Evolutionary conservation across 2,113 vertebrate genomes (phyloP).

Genomic region (Rattus rattus): DNA sequence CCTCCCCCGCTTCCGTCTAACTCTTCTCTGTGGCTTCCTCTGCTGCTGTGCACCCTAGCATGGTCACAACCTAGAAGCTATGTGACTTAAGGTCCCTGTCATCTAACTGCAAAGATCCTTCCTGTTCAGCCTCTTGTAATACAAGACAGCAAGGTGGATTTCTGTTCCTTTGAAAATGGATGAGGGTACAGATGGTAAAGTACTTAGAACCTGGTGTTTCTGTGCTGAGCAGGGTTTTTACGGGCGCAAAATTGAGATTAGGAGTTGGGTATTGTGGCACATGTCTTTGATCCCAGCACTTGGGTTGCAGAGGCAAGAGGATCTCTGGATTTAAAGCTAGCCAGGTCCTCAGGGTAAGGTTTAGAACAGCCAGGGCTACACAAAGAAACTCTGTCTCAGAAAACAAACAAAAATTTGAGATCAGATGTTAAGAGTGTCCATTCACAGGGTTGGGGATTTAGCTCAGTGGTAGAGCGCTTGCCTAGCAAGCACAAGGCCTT

Average conservation of each 20-base stretch:
- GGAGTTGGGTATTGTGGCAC: not conserved
- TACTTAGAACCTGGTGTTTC: slow-evolving; percentile 19
- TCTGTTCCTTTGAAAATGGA: slow-evolving; percentile 13
- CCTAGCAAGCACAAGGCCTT: too few relatives aligned
- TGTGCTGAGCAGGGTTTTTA: not conserved
- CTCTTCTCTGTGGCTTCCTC: not conserved
- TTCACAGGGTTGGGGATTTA: not conserved
- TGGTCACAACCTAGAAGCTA: slow-evolving; percentile 13
- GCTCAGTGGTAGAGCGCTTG: too few relatives aligned
- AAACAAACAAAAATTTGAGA: not conserved
- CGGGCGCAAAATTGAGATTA: not conserved
- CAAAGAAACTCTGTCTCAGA: not conserved
- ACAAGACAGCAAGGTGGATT: not conserved
- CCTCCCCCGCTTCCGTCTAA: not conserved
- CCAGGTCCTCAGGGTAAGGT: not conserved
- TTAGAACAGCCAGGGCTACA: not conserved
- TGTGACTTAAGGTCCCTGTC: not conserved
- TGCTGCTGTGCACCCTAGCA: not conserved
- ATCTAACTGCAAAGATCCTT: not conserved
- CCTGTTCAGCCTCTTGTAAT: not conserved
- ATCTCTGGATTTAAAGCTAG: not conserved
- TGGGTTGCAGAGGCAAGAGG: not conserved
- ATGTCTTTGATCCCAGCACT: not conserved
- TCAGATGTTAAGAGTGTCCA: slow-evolving; percentile 14
- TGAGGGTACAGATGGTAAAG: slow-evolving; percentile 20